phyloP scores from a whole-genome alignment of 2,797 vertebrate genomes.

The Rhinogobio ventralis region DNA sequence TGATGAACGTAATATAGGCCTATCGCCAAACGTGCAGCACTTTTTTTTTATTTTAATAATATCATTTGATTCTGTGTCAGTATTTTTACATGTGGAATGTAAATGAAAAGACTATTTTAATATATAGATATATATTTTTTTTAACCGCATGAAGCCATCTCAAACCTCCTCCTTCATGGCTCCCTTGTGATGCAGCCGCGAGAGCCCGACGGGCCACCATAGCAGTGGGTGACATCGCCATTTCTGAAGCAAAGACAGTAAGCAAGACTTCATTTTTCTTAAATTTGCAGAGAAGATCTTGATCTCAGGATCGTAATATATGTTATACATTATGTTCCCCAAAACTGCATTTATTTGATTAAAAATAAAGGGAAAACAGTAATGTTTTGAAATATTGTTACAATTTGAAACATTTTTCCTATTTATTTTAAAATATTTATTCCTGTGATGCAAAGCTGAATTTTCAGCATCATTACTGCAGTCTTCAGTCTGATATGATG shows the following conservation, averaged over 20 bases:
- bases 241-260: slow-evolving; percentile 54
- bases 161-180: slow-evolving; percentile 76
- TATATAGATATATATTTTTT: neutral
- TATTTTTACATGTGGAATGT: slow-evolving; percentile 6
- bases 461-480: neutral
- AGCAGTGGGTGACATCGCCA: slow-evolving; percentile 68
- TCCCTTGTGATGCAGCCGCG: slow-evolving; percentile 74
- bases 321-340: neutral
- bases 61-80: neutral
- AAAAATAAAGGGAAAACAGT: too few species aligned
- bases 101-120: neutral
- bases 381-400: neutral
- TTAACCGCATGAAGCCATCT: neutral
- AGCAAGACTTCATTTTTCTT: neutral
- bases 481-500: neutral
- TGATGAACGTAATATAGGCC: neutral
- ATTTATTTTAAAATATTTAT: neutral
- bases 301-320: too few species aligned
- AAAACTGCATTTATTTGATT: neutral
- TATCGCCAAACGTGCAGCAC: too few species aligned
- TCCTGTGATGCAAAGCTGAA: neutral
- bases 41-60: neutral
- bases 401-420: neutral
- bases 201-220: slow-evolving; percentile 68
- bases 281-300: neutral